Evolutionary conservation across 2,888 invertebrate species (phyloP).

Genomic region (Bruchidius siliquastri): DNA sequence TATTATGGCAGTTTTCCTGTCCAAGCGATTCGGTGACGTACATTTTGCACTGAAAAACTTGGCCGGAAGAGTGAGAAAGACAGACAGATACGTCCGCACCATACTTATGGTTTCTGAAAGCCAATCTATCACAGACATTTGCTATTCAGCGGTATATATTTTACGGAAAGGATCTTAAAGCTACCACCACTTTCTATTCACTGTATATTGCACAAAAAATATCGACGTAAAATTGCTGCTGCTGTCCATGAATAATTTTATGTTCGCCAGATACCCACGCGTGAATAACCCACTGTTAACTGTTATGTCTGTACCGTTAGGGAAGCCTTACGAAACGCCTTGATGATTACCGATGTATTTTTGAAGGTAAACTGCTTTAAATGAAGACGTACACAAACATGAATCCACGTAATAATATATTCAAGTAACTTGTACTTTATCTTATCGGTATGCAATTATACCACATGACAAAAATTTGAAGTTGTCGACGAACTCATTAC

Average conservation of each 20-base stretch:
- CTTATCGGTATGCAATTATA: background rate
- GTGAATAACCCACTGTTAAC: background rate
- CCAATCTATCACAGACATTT: background rate
- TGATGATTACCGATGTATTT: background rate
- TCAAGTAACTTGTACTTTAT: background rate
- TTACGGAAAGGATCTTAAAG: too few relatives aligned
- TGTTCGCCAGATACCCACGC: background rate
- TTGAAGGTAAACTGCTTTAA: background rate
- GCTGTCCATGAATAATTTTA: too few relatives aligned
- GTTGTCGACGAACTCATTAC: too few relatives aligned
- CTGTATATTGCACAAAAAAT: too few relatives aligned
- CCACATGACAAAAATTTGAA: background rate
- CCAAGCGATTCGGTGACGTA: constrained; percentile 40
- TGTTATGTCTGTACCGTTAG: background rate
- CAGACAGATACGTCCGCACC: background rate
- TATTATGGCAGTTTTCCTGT: constrained; percentile 43
- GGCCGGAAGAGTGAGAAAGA: background rate
- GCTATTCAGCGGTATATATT: background rate
- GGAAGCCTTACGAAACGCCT: background rate
- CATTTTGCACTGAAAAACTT: constrained; percentile 34
- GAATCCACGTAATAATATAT: background rate
- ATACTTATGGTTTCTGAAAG: background rate
- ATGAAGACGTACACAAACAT: background rate
- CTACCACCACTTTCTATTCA: too few relatives aligned
- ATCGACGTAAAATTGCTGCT: too few relatives aligned